Evolutionary conservation across 2,888 invertebrate species (phyloP).

Genomic region (Latrodectus elegans): DNA sequence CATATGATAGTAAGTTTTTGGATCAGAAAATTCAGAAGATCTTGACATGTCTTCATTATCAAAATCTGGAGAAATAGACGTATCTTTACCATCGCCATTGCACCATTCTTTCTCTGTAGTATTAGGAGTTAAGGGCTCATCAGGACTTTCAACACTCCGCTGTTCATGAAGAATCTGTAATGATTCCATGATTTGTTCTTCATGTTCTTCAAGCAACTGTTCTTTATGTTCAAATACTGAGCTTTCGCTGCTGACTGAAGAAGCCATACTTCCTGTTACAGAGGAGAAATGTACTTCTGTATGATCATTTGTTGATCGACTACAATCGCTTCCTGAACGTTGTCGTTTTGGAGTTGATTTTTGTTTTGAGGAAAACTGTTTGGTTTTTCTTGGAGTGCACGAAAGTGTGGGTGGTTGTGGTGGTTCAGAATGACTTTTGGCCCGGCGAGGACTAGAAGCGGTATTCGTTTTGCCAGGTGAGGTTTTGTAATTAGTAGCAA

Average conservation of each 20-base stretch:
- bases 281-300: slow-evolving; percentile 15
- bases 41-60: slow-evolving; percentile 47
- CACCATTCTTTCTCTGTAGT: slow-evolving; percentile 2
- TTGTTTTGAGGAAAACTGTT: not conserved
- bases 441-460: slow-evolving; percentile 26
- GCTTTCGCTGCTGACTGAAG: slow-evolving; percentile 54
- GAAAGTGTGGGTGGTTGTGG: slow-evolving; percentile 10
- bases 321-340: slow-evolving; percentile 25
- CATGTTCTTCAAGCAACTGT: slow-evolving; percentile 46
- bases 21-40: slow-evolving; percentile 50
- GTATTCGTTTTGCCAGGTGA: slow-evolving; percentile 36
- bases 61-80: not conserved
- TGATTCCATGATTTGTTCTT: slow-evolving; percentile 50
- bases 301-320: not conserved
- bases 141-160: slow-evolving; percentile 12
- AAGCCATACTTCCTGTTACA: slow-evolving; percentile 54
- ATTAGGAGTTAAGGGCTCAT: not conserved
- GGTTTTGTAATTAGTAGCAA: slow-evolving; percentile 51
- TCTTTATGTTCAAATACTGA: slow-evolving; percentile 54
- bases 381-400: slow-evolving; percentile 49
- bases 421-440: slow-evolving; percentile 47
- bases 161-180: slow-evolving; percentile 62
- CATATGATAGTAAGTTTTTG: slow-evolving; percentile 64
- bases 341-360: slow-evolving; percentile 22
- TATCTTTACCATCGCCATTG: slow-evolving; percentile 7